phyloP scores from a whole-genome alignment of 2,113 vertebrate species.

The Clupea harengus region DNA sequence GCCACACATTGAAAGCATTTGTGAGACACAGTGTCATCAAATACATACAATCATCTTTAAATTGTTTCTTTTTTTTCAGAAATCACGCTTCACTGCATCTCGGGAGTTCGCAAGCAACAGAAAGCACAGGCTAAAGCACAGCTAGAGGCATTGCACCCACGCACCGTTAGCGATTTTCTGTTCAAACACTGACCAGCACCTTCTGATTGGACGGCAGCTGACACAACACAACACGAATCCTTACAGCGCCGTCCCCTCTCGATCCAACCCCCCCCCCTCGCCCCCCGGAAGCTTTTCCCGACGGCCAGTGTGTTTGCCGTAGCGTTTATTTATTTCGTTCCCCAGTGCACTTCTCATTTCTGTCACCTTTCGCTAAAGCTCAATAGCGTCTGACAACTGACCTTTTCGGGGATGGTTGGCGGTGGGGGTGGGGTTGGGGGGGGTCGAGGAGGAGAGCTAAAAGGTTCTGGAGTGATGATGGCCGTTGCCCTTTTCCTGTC shows the following conservation, averaged over 20 bases:
- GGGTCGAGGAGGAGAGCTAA: constrained; percentile 36
- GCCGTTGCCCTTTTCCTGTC: constrained; percentile 47
- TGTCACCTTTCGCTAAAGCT: constrained; percentile 67
- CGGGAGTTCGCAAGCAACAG: not conserved
- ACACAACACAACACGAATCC: not conserved
- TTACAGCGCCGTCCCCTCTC: not conserved
- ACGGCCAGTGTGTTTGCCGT: not conserved
- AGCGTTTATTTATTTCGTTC: not conserved
- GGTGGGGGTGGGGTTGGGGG: not conserved
- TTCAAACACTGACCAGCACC: not conserved
- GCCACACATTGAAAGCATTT: not conserved
- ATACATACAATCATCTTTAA: not conserved
- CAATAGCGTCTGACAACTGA: constrained; percentile 71
- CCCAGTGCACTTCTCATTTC: constrained; percentile 55
- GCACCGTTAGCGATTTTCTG: not conserved
- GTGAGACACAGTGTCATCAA: not conserved
- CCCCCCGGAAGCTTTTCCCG: not conserved
- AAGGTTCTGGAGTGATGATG: constrained; percentile 47
- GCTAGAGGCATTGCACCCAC: not conserved
- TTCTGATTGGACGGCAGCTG: not conserved
- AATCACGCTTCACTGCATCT: not conserved
- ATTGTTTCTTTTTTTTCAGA: not conserved
- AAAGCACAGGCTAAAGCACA: not conserved
- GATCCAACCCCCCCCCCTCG: not conserved
- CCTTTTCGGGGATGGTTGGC: constrained; percentile 56